phyloP scores from a whole-genome alignment of 1,140 invertebrate species.

The Atopsyche davidsoni region DNA sequence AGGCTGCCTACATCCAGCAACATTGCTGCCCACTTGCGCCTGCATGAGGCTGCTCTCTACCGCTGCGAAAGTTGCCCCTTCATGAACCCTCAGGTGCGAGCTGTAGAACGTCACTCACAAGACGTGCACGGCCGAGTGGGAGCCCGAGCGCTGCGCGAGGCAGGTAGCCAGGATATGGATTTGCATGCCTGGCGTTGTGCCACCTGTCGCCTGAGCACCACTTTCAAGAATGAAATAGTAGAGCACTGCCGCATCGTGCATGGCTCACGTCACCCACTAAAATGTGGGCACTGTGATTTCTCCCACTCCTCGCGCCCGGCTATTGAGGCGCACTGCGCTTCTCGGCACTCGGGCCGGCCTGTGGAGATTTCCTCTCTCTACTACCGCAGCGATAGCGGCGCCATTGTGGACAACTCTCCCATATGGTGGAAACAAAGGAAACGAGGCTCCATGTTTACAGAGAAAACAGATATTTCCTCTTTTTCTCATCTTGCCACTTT shows the following conservation, averaged over 20 bases:
- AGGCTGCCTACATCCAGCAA: conserved; percentile 45
- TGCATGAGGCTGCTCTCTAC: conserved; percentile 66
- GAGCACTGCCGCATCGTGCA: conserved; percentile 53
- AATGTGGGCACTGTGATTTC: conserved; percentile 58
- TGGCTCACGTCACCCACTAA: conserved; percentile 58
- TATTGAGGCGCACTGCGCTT: conserved; percentile 52
- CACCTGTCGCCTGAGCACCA: conserved; percentile 56
- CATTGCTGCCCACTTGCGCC: conserved; percentile 63
- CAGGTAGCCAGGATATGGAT: conserved; percentile 39
- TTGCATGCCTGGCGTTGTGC: conserved; percentile 60
- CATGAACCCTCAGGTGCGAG: conserved; percentile 55
- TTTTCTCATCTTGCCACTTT: too few species aligned
- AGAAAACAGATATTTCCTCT: background rate
- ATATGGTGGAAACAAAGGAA: conserved; percentile 22
- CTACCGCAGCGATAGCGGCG: conserved; percentile 18
- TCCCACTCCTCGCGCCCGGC: conserved; percentile 50
- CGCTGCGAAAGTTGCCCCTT: conserved; percentile 62
- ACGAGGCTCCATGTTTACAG: conserved; percentile 12
- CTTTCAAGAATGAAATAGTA: conserved; percentile 53
- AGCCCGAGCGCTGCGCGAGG: conserved; percentile 26
- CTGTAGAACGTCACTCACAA: conserved; percentile 59
- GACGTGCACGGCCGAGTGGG: conserved; percentile 53
- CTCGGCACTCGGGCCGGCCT: conserved; percentile 43
- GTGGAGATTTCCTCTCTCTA: conserved; percentile 33
- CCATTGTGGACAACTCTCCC: conserved; percentile 4